phyloP scores from a whole-genome alignment of 2,113 vertebrate genomes.

The Notarius quadriscutis region DNA sequence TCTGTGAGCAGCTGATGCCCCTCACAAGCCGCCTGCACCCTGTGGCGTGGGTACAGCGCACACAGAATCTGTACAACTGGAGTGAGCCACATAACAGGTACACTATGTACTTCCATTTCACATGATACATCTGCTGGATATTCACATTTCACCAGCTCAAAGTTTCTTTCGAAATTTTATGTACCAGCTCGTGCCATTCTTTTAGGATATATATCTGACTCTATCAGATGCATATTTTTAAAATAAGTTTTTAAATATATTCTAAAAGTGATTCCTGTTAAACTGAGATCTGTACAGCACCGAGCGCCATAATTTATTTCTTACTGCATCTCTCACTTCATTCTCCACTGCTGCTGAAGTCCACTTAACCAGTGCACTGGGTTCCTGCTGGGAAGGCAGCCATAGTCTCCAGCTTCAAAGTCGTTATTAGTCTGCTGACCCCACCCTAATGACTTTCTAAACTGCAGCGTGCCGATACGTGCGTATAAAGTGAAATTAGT shows the following conservation, averaged over 20 bases:
- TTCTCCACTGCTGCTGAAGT: conserved; percentile 41
- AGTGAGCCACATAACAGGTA: conserved; percentile 80
- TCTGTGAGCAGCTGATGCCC: conserved; percentile 87
- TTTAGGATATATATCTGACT: background rate
- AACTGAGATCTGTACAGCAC: background rate
- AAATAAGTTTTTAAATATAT: background rate
- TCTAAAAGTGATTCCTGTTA: background rate
- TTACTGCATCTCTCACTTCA: background rate
- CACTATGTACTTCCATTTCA: background rate
- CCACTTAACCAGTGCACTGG: conserved; percentile 40
- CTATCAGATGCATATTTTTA: background rate
- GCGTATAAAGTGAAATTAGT: conserved; percentile 82
- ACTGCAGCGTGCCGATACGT: conserved; percentile 78
- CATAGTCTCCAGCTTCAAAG: conserved; percentile 54
- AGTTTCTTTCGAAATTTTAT: background rate
- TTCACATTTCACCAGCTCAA: background rate
- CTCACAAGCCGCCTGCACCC: conserved; percentile 77
- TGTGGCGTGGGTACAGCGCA: conserved; percentile 79
- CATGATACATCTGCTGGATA: background rate
- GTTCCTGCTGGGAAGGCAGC: conserved; percentile 45
- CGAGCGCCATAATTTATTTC: background rate
- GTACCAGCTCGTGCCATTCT: background rate
- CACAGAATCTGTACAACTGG: conserved; percentile 90
- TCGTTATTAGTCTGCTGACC: conserved; percentile 57
- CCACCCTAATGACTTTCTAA: conserved; percentile 78